Evolutionary conservation across 2,888 invertebrate genomes (phyloP), one percentile per base, ranked within the genome.

Genomic region (Plagiodera versicolora): DNA sequence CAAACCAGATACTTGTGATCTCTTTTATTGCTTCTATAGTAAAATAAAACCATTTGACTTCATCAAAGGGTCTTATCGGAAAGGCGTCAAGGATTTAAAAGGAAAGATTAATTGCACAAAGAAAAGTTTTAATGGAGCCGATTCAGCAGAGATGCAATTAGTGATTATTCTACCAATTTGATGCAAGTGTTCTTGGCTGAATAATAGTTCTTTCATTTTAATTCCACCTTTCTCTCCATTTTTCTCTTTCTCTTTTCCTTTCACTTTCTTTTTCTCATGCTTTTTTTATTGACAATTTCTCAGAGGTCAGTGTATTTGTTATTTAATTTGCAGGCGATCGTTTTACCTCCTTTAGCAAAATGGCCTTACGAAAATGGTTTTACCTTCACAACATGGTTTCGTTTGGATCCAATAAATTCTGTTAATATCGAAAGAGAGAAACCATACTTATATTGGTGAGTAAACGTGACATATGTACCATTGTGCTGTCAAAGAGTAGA

Each of bases 361-460:
- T 99, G 98, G 98, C 99, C 99, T 35, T 94, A 98, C 83, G 98
- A 98, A 83, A 97, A 90, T 83, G 99, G 99, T 61, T 99, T 98
- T 88, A 98, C 99, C 56, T 99, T 99, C 83, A 95, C 96, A 74
- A 98, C 98, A 73, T 99, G 99, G 99, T 95, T 99, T 81, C 89
- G 98, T 65, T 86, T 99, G 79, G 99, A 99, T 84, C 96, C 97
- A 76, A 94, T 96, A 82, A 97, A 97, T 85, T 95, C 96, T 61
- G 96, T 96, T 80, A 97, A 96, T 85, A 98, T 98, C 79, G 99
- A 99, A 83, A 86, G 97, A 74, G 98, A 99, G 83, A 97, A 97
- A 82, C 99, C 98, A 39, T 98, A 97, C 82, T 87, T 99, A 68
- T 99, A 97, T 82, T 95, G 96, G 97, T 96, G 82, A 88, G 78